Evolutionary conservation across 30 jellyfish, hydroid and myxozoan species (phyloP).

Genomic region (Chrysaora quinquecirrha): DNA sequence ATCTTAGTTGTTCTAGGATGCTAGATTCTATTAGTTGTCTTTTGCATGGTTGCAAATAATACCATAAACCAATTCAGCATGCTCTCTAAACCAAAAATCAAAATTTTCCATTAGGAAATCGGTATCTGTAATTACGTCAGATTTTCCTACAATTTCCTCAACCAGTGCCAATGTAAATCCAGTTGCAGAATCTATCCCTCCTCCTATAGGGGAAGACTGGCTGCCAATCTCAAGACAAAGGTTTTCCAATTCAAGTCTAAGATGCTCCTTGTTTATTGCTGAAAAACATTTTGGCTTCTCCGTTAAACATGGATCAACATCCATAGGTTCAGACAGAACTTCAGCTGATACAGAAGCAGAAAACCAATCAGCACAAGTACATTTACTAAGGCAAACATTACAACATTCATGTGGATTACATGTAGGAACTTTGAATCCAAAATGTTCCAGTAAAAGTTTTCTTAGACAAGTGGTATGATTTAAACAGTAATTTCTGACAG

Average conservation of each 20-base stretch:
- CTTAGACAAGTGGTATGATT: conserved; percentile 15
- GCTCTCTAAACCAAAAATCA: neutral
- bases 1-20: too few species aligned
- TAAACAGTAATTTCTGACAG: conserved; percentile 24
- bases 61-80: too few species aligned
- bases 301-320: neutral
- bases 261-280: neutral
- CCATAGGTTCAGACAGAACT: neutral
- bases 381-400: neutral
- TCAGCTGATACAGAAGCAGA: neutral
- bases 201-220: neutral
- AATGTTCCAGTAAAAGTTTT: neutral
- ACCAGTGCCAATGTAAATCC: neutral
- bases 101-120: neutral
- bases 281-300: too few species aligned
- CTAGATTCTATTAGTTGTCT: too few species aligned
- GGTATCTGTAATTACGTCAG: neutral
- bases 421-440: neutral
- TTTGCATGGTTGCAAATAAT: too few species aligned
- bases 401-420: neutral
- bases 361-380: neutral
- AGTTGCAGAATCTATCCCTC: conserved; percentile 10
- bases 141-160: neutral
- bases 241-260: neutral
- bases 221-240: neutral